Conservation (phyloP, 2,113 vertebrate genomes). For the Strix uralensis region DNA sequence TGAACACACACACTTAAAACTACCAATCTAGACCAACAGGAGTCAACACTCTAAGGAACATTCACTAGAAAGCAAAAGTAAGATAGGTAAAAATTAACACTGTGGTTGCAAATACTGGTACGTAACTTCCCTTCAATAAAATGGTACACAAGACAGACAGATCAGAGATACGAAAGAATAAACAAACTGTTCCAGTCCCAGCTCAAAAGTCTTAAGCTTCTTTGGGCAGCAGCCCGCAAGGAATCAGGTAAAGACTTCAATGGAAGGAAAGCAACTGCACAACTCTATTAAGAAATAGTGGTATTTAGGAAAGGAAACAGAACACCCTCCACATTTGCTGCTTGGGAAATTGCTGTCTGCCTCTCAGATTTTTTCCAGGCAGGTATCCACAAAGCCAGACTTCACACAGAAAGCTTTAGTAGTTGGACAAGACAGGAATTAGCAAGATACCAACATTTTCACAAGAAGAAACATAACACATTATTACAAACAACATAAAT, state of each 20-base stretch:
- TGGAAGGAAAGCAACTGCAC: background rate
- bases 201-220: background rate
- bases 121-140: background rate
- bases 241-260: background rate
- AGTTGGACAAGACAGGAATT: background rate
- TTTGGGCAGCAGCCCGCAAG: background rate
- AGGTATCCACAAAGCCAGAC: background rate
- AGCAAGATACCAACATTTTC: background rate
- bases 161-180: background rate
- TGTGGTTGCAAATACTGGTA: background rate
- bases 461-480: background rate
- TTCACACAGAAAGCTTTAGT: background rate
- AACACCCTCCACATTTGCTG: background rate
- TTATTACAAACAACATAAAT: background rate
- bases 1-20: background rate
- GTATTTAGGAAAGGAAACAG: background rate
- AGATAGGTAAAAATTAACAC: background rate
- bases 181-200: background rate
- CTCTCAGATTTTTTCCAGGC: background rate
- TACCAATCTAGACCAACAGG: background rate
- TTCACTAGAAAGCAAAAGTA: background rate
- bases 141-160: background rate
- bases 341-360: slow-evolving; percentile 4
- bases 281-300: background rate
- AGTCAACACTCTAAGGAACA: background rate